phyloP scores from a whole-genome alignment of 1,140 invertebrate species.

The Ephestia elutella region DNA sequence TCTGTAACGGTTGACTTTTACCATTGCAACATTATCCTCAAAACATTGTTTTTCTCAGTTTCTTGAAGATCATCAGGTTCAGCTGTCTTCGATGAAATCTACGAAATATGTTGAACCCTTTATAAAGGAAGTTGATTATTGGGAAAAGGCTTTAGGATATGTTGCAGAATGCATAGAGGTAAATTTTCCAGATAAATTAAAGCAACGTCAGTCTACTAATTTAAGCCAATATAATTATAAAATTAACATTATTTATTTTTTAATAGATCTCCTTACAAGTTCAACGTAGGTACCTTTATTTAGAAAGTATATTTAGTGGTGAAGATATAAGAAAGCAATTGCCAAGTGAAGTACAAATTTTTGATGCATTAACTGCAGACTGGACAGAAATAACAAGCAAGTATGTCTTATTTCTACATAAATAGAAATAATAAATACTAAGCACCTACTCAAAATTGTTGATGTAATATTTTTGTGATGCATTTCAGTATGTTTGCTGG shows the following conservation, averaged over 20 bases:
- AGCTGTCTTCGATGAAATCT: constrained; percentile 87
- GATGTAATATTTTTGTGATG: constrained; percentile 10
- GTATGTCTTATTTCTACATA: constrained; percentile 25
- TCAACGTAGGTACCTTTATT: constrained; percentile 87
- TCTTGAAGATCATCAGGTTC: constrained; percentile 83
- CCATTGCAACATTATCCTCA: too few relatives aligned
- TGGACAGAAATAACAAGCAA: constrained; percentile 83
- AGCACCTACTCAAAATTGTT: too few relatives aligned
- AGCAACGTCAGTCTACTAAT: not conserved
- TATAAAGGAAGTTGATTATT: constrained; percentile 84
- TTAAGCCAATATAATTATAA: too few relatives aligned
- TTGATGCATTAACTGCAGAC: constrained; percentile 81
- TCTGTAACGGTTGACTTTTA: too few relatives aligned
- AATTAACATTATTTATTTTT: too few relatives aligned
- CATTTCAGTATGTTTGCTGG: constrained; percentile 69
- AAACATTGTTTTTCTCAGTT: constrained; percentile 38
- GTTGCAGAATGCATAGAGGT: constrained; percentile 85
- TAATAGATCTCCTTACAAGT: constrained; percentile 78
- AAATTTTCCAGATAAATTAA: constrained; percentile 10
- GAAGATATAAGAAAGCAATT: constrained; percentile 90
- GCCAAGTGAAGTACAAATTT: constrained; percentile 84
- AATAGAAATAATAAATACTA: not conserved
- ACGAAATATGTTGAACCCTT: constrained; percentile 91
- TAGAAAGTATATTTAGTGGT: constrained; percentile 89
- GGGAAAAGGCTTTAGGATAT: constrained; percentile 86